phyloP scores from a whole-genome alignment of 2,797 vertebrate genomes.

The Pseudomugil tenellus region DNA sequence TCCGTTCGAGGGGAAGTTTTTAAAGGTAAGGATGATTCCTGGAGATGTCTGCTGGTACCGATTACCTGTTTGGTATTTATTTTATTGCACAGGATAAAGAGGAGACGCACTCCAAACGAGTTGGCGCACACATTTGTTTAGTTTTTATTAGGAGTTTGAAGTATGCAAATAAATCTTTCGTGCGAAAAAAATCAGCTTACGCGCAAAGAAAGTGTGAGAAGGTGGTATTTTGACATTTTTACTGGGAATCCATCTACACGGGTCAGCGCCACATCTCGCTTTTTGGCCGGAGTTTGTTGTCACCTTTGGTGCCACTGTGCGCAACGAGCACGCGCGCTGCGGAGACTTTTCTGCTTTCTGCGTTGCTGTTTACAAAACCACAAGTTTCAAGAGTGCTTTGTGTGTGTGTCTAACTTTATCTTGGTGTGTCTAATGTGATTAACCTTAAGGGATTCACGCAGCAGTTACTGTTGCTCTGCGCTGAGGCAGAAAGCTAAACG shows the following conservation, averaged over 20 bases:
- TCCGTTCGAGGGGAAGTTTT: constrained; percentile 82
- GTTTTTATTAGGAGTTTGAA: not conserved
- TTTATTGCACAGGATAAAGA: not conserved
- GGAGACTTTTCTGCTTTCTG: not conserved
- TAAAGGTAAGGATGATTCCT: constrained; percentile 79
- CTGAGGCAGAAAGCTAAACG: constrained; percentile 27
- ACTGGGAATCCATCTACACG: not conserved
- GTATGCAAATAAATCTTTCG: not conserved
- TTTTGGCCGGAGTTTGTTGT: constrained; percentile 22
- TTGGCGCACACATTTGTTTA: constrained; percentile 20
- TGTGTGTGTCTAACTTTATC: constrained; percentile 59
- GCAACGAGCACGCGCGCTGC: constrained; percentile 55
- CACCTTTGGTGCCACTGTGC: constrained; percentile 37
- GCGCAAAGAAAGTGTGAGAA: not conserved
- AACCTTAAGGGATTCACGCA: constrained; percentile 51
- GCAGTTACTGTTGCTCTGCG: constrained; percentile 1
- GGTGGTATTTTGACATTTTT: not conserved
- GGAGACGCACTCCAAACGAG: constrained; percentile 18
- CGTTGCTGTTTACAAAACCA: not conserved
- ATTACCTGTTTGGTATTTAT: not conserved
- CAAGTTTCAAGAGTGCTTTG: constrained; percentile 32
- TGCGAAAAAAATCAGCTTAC: not conserved
- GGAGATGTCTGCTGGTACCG: constrained; percentile 6
- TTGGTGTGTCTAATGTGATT: constrained; percentile 70
- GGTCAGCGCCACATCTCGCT: not conserved